A percentile compares a stretch with the other conserved stretches of the same genome.
These are phyloP conservation scores for Andrena bicolor DNA, from an alignment of 2,888 invertebrate species.

Conservation along the genomic window DNA sequence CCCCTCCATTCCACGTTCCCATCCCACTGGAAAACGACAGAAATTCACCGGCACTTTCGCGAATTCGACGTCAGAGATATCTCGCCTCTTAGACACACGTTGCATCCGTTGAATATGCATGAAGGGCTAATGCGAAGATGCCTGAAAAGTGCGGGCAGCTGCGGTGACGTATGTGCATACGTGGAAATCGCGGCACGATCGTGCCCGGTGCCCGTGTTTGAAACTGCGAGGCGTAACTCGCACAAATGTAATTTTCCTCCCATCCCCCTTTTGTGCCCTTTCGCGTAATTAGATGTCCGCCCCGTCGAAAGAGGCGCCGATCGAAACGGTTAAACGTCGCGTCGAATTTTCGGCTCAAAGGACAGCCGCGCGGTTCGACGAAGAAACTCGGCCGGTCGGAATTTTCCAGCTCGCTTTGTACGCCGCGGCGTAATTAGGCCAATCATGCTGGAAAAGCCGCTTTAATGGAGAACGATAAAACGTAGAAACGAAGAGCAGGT, in stretches of 20 bases:
- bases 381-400: slow-evolving; percentile 12
- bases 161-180: background rate
- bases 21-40: slow-evolving; percentile 47
- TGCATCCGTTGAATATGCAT: slow-evolving; percentile 64
- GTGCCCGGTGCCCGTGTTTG: background rate
- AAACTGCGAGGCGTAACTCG: background rate
- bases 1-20: slow-evolving; percentile 15
- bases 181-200: background rate
- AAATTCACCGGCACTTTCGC: slow-evolving; percentile 54
- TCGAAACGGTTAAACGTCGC: slow-evolving; percentile 3
- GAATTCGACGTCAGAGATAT: slow-evolving; percentile 62
- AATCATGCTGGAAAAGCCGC: slow-evolving; percentile 40
- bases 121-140: slow-evolving; percentile 37
- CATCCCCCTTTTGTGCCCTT: background rate
- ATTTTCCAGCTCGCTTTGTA: slow-evolving; percentile 40
- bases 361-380: slow-evolving; percentile 28
- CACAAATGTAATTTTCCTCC: background rate
- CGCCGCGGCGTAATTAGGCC: slow-evolving; percentile 46
- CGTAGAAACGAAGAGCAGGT: slow-evolving; percentile 30
- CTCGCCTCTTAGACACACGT: slow-evolving; percentile 58
- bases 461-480: slow-evolving; percentile 47
- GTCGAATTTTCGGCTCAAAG: slow-evolving; percentile 33
- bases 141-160: slow-evolving; percentile 26
- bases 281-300: slow-evolving; percentile 34
- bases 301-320: slow-evolving; percentile 11